These are phyloP conservation scores for Seriola rivoliana DNA, from an alignment of 2,113 vertebrate species.

Conservation along the genomic window DNA sequence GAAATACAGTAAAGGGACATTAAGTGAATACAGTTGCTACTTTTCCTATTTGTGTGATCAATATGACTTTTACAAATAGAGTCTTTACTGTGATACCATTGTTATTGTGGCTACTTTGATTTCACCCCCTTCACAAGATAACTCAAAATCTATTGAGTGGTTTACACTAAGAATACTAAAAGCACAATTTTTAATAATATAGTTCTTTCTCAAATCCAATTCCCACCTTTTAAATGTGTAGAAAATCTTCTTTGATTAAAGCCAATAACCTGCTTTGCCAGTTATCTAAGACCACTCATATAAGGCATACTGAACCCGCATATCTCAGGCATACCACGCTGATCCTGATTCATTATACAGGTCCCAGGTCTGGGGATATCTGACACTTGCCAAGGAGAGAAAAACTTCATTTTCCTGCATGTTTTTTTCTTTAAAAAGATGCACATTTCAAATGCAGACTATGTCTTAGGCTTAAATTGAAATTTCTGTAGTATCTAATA, in stretches of 20 bases:
- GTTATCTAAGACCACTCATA: not conserved
- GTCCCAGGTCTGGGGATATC: conserved; percentile 30
- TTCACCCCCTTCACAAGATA: not conserved
- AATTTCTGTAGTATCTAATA: conserved; percentile 36
- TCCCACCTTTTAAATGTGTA: not conserved
- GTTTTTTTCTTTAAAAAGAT: conserved; percentile 1
- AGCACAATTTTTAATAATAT: not conserved
- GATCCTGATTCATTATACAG: conserved; percentile 12
- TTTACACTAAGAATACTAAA: not conserved
- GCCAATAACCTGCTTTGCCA: not conserved
- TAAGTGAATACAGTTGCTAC: not conserved
- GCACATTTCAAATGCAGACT: conserved; percentile 26
- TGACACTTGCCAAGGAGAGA: conserved; percentile 5
- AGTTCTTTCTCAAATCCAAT: not conserved
- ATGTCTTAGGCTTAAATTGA: conserved; percentile 36
- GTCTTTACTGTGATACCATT: not conserved
- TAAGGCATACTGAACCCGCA: not conserved
- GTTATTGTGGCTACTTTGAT: not conserved
- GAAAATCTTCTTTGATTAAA: not conserved
- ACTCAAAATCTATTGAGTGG: not conserved
- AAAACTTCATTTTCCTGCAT: conserved; percentile 18
- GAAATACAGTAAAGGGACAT: not conserved
- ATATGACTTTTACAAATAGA: not conserved
- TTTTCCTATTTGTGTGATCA: not conserved
- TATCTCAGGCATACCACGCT: not conserved